These are phyloP conservation scores for Elaphurus davidianus DNA, from an alignment of 2,113 vertebrate genomes.

Conservation along the genomic window DNA sequence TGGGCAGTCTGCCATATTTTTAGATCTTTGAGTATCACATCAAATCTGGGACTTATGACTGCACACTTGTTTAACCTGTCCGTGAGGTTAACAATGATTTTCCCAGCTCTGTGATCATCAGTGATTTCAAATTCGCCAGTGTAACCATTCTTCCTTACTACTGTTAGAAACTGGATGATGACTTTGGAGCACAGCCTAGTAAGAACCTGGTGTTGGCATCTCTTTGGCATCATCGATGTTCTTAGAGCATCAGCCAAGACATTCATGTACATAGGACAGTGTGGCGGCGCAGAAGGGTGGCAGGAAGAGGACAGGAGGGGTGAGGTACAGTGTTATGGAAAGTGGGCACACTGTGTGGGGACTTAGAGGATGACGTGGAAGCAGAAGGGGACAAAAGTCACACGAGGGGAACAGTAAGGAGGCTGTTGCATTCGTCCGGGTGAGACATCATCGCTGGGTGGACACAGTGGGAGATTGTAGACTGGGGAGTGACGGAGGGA, in stretches of 20 bases:
- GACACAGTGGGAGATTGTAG: background rate
- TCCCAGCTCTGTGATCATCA: background rate
- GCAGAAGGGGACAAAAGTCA: background rate
- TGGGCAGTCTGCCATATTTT: background rate
- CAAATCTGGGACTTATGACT: background rate
- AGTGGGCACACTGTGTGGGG: background rate
- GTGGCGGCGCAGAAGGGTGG: constrained; percentile 89
- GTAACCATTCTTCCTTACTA: background rate
- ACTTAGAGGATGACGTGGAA: background rate
- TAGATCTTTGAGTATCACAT: background rate
- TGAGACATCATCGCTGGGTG: background rate
- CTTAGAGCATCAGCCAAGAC: background rate
- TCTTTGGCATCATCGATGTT: background rate
- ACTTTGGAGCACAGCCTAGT: background rate
- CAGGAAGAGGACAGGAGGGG: constrained; percentile 89
- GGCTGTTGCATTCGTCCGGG: background rate
- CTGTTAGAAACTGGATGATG: background rate
- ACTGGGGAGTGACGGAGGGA: background rate
- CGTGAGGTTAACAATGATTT: background rate
- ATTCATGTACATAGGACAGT: background rate
- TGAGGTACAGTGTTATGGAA: constrained; percentile 82
- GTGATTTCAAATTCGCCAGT: background rate
- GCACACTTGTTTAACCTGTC: background rate
- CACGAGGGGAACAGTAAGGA: background rate
- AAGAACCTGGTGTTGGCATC: background rate